These are phyloP conservation scores for Heteronetta atricapilla DNA, from an alignment of 2,113 vertebrate genomes.

Conservation along the genomic window DNA sequence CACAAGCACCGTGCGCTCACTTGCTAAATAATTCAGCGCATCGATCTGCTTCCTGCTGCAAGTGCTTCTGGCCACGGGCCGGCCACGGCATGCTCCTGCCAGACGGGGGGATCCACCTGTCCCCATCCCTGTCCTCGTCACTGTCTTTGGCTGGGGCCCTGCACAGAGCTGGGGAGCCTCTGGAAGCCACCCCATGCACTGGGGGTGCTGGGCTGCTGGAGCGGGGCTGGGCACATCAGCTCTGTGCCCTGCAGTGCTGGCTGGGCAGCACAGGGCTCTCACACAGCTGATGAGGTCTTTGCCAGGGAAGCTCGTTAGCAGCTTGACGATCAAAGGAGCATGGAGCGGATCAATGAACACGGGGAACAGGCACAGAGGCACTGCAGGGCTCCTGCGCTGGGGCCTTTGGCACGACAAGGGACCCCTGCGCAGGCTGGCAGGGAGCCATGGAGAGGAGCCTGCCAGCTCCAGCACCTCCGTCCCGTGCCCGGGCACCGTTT, in stretches of 20 bases:
- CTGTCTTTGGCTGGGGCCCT: accelerated
- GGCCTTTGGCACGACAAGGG: not conserved
- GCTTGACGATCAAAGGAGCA: not conserved
- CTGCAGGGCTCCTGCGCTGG: not conserved
- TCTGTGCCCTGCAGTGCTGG: accelerated
- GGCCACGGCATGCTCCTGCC: not conserved
- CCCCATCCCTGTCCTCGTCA: not conserved
- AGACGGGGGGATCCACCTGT: not conserved
- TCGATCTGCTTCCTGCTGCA: accelerated
- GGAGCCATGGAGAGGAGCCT: not conserved
- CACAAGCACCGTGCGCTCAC: not conserved
- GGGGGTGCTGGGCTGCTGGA: accelerated
- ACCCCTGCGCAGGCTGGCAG: not conserved
- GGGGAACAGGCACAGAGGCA: not conserved
- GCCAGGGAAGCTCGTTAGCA: not conserved
- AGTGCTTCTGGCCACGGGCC: not conserved
- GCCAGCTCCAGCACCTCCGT: not conserved
- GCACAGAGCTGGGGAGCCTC: not conserved
- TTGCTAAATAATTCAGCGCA: not conserved
- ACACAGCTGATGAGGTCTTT: accelerated
- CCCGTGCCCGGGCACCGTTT: accelerated
- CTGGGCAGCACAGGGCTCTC: not conserved
- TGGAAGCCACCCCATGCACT: not conserved
- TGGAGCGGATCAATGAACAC: accelerated
- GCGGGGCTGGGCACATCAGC: not conserved